phyloP scores from a whole-genome alignment of 2,113 vertebrate genomes.

The Mirza zaza region DNA sequence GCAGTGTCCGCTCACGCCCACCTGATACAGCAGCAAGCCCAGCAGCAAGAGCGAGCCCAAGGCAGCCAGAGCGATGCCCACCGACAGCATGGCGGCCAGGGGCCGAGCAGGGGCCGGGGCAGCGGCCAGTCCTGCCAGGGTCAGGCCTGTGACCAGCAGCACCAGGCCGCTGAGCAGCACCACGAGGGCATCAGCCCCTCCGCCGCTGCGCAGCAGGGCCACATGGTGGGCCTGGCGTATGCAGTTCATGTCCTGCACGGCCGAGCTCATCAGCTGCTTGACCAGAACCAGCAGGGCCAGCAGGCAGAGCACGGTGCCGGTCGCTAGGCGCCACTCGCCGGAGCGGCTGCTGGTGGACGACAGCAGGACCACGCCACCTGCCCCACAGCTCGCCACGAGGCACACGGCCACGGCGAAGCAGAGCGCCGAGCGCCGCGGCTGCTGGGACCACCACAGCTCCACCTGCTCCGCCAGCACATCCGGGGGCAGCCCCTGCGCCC shows the following conservation, averaged over 20 bases:
- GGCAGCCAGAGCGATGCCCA: constrained; percentile 90
- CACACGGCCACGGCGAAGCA: constrained; percentile 92
- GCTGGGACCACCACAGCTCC: constrained; percentile 98
- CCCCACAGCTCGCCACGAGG: constrained; percentile 92
- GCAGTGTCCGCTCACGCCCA: constrained; percentile 79
- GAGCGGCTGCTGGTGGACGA: constrained; percentile 96
- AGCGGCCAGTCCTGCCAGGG: constrained; percentile 90
- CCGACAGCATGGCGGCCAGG: constrained; percentile 93
- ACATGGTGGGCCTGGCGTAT: constrained; percentile 92
- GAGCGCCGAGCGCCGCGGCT: constrained; percentile 92
- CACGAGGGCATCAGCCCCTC: constrained; percentile 91
- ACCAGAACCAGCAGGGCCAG: constrained; percentile 94
- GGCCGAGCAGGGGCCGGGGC: constrained; percentile 85
- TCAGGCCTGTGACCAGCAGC: constrained; percentile 90
- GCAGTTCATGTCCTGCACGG: constrained; percentile 99
- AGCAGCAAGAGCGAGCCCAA: constrained; percentile 88
- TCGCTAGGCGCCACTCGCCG: constrained; percentile 94
- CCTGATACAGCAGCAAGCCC: constrained; percentile 88
- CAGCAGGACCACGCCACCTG: constrained; percentile 92
- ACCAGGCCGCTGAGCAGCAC: constrained; percentile 90
- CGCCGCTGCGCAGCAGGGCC: constrained; percentile 94
- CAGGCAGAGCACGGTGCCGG: constrained; percentile 93
- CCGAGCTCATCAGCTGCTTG: constrained; percentile 97
- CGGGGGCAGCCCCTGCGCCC: constrained; percentile 85
- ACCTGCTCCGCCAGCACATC: constrained; percentile 95